These are phyloP conservation scores for Vanessa tameamea DNA, from an alignment of 1,140 invertebrate species.

Conservation along the genomic window DNA sequence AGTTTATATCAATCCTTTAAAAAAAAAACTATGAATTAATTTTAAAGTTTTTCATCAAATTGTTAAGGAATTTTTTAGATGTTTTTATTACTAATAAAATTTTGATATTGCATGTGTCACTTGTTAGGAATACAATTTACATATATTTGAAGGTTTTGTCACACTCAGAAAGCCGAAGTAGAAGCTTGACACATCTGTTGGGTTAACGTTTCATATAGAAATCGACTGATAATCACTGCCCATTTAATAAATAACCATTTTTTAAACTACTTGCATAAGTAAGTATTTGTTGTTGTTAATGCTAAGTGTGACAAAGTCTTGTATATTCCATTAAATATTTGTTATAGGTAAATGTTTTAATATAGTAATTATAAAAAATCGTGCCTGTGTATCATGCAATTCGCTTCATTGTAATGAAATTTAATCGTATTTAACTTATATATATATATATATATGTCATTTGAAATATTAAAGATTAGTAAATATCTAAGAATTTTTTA, in stretches of 20 bases:
- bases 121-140: slow-evolving; percentile 6
- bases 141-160: slow-evolving; percentile 12
- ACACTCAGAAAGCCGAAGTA: neutral
- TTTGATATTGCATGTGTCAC: slow-evolving; percentile 13
- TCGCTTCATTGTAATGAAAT: slow-evolving; percentile 18
- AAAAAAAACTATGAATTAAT: neutral
- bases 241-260: neutral
- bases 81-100: slow-evolving; percentile 1
- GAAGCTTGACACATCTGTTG: neutral
- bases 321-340: neutral
- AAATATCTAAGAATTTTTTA: neutral
- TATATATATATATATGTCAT: too few relatives aligned
- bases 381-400: slow-evolving; percentile 28
- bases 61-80: slow-evolving; percentile 4
- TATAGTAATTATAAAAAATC: slow-evolving; percentile 20
- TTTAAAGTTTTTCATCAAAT: neutral
- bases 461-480: neutral
- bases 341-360: neutral
- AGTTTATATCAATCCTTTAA: neutral
- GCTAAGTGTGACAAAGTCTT: slow-evolving; percentile 22
- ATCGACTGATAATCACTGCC: slow-evolving; percentile 35
- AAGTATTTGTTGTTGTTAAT: neutral
- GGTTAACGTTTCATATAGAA: slow-evolving; percentile 1
- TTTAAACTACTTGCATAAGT: neutral
- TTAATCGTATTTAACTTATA: neutral